These are phyloP conservation scores for Clivina fossor DNA, from an alignment of 2,888 invertebrate genomes.

Conservation along the genomic window DNA sequence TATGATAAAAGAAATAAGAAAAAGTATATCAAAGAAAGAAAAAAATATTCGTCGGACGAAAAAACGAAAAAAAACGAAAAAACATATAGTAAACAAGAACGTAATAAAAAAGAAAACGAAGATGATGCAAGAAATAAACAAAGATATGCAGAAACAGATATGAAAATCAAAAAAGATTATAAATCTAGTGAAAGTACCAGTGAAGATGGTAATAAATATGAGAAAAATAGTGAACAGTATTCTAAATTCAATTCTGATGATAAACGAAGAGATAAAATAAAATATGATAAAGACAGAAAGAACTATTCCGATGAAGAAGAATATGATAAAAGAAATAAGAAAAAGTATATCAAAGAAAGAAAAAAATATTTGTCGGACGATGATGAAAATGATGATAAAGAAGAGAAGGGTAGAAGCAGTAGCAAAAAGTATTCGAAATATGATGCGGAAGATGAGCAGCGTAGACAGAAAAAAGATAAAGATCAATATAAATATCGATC, in stretches of 20 bases:
- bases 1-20: not conserved
- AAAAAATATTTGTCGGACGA: slow-evolving; percentile 8
- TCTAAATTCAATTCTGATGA: slow-evolving; percentile 8
- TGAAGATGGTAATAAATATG: too few relatives aligned
- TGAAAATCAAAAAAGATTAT: not conserved
- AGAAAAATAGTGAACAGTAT: too few relatives aligned
- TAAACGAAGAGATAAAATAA: not conserved
- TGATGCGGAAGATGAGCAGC: slow-evolving; percentile 9
- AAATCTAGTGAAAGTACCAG: not conserved
- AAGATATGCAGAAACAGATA: too few relatives aligned
- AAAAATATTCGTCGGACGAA: not conserved
- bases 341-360: slow-evolving; percentile 8
- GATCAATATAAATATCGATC: too few relatives aligned
- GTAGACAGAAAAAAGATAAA: slow-evolving; percentile 13
- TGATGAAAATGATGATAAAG: slow-evolving; percentile 9
- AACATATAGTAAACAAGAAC: not conserved
- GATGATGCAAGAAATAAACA: not conserved
- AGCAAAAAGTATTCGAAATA: slow-evolving; percentile 15
- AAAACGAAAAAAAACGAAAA: not conserved
- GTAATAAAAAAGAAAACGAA: not conserved
- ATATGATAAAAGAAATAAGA: slow-evolving; percentile 10
- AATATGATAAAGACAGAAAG: slow-evolving; percentile 5
- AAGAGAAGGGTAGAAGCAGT: not conserved
- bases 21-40: not conserved
- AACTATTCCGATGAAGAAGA: slow-evolving; percentile 6